Evolutionary conservation across 2,113 vertebrate species (phyloP), one percentile per base, ranked within the genome.

Genomic region (Ibidorhyncha struthersii): DNA sequence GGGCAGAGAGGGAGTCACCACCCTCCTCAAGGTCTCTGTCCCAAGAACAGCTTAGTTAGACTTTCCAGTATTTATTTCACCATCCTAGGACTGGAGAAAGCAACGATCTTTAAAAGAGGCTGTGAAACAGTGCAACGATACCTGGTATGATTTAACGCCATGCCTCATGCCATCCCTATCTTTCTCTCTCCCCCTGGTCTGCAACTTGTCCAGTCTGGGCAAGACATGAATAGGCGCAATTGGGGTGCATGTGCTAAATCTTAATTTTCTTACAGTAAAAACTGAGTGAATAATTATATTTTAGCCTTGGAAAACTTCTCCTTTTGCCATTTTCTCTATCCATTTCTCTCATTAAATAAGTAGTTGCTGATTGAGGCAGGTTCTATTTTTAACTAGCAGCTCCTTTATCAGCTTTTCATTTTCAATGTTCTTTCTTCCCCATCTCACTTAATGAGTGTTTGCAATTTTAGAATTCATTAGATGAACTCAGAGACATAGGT

Each of bases 81-180:
- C 5, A 8, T 84, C 43, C 10, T 41, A 52, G 30, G 55, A 36
- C 2, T 21, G 52, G 25, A 74, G 10, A 63, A 84, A 73, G 12
- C 34, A 32, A 38, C 21, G 21, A 62, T 27, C 16, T 76, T 70
- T 15, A 65, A 38, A 69, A 79, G 25, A 59, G 18, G 12, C 29
- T 59, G 14, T 58, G 40, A 59, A 82, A 77, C 12, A 58, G 29
- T 32, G 17, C 13, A n/a, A 22, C 9, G 61, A 30, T 6, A 36
- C 8, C 13, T 0, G 0, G 2, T 14, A 14, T 25, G n/a, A 63
- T 52, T 63, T 38, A 36, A 27, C 70, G 38, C 4, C 30, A 23
- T 29, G 30, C 12, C 21, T 87, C 17, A 55, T 32, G 55, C 13
- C 25, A 36, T 38, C 59, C 11, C 17, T 32, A 7, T 19, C 15